phyloP scores from a whole-genome alignment of 2,113 vertebrate genomes.

The Gavialis gangeticus region DNA sequence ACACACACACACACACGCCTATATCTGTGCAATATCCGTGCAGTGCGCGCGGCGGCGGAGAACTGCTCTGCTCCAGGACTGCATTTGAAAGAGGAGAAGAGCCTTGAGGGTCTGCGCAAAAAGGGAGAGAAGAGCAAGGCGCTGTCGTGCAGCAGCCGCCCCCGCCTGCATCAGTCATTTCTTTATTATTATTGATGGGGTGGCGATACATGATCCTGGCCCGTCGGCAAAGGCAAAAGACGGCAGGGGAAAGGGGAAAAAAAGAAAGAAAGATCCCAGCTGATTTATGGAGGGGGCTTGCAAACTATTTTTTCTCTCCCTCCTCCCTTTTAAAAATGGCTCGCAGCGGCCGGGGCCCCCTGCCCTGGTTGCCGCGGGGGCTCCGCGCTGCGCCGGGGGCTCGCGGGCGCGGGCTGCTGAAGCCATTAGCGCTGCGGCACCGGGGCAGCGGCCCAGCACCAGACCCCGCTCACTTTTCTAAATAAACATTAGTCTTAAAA shows the following conservation, averaged over 20 bases:
- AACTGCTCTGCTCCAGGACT: background rate
- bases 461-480: constrained; percentile 91
- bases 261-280: fast-evolving
- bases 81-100: background rate
- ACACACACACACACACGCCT: no score
- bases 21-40: no score
- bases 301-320: no score
- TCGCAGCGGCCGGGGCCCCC: no score
- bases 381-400: background rate
- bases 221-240: background rate
- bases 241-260: fast-evolving
- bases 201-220: background rate
- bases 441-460: constrained; percentile 81
- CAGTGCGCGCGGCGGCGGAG: no score
- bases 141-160: background rate
- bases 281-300: background rate
- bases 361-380: background rate
- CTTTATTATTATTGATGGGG: background rate
- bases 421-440: constrained; percentile 85
- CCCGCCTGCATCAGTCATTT: background rate
- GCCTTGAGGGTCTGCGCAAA: no score
- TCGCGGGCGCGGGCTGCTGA: constrained; percentile 80
- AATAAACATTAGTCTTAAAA: constrained; percentile 96
- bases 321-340: background rate
- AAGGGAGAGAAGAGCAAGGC: no score